These are phyloP conservation scores for Andrena marginata DNA, from an alignment of 2,888 invertebrate genomes.

Conservation along the genomic window DNA sequence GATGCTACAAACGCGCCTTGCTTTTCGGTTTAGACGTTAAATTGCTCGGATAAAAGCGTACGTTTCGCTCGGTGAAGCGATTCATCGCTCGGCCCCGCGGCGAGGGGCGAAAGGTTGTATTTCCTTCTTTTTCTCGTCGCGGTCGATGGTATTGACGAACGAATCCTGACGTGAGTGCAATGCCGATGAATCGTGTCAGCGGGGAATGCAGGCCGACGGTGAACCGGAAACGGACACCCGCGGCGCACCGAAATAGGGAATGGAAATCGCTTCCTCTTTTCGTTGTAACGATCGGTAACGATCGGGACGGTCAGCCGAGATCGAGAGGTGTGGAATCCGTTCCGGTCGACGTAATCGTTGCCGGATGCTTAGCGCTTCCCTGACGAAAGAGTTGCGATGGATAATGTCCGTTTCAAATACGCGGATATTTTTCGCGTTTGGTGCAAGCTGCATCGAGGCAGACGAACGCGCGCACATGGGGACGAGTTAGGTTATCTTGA, in stretches of 20 bases:
- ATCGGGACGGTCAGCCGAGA: constrained; percentile 32
- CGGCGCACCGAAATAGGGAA: constrained; percentile 42
- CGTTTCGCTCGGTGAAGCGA: constrained; percentile 17
- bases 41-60: constrained; percentile 25
- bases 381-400: constrained; percentile 34
- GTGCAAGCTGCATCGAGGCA: neutral
- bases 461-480: neutral
- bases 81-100: neutral
- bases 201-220: constrained; percentile 39
- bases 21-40: constrained; percentile 15
- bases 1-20: constrained; percentile 8
- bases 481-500: neutral
- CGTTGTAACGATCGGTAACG: constrained; percentile 23
- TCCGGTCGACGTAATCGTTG: constrained; percentile 61
- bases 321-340: constrained; percentile 49
- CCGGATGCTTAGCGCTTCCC: constrained; percentile 55
- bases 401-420: constrained; percentile 18
- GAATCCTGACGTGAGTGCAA: neutral
- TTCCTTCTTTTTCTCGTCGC: neutral
- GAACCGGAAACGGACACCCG: constrained; percentile 42
- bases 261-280: constrained; percentile 56
- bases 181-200: constrained; percentile 12
- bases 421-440: constrained; percentile 21
- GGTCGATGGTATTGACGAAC: neutral
- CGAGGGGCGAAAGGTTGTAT: neutral